Base-by-base conservation (phyloP, 2,888 invertebrate species). In the Agriopis aurantiaria region DNA sequence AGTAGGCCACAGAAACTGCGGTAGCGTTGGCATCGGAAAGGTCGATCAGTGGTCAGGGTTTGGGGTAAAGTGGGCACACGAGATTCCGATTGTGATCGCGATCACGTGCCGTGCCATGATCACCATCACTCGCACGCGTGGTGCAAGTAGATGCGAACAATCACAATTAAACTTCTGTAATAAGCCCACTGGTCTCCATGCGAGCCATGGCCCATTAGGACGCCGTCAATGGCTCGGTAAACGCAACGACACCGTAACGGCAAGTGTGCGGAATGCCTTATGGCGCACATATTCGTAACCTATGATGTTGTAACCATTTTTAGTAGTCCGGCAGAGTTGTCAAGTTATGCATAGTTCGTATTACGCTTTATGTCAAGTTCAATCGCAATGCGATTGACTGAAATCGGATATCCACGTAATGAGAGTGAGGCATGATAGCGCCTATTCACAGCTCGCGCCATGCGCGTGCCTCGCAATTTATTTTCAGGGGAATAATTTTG, bases 261-360 rank as follows among this genome's bases (percentile, higher is more conserved):
- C 40, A 55, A 55, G 55, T 55, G 12, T 40, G 55, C 12, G 55
- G 40, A 40, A n/a, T 55, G 33, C 55, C 12, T 55, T 40, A 55
- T 33, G 40, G 55, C 51, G 33, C 8, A 55, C 33, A 55, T 7
- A 40, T 55, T 55, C 12, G 53, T n/a, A 55, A 40, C 7, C 3
- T 8, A 12, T 7, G 17, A 8, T 33, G 53, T 23, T 33, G 53
- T 23, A 33, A 53, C 33, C 9, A 51, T 17, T 51, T 33, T 10
- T 33, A 33, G 53, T 23, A 53, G 51, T 17, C 51, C 5, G 10
- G 4, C 23, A 6, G 23, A 52, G 11, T 33, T 33, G 33, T 33
- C 6, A 33, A 53, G 33, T 49, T n/a, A 49, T 14, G 12, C 53
- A 14, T 33, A 4, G 33, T 33, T 33, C 33, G 33, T 33, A 10